phyloP scores from a whole-genome alignment of 2,888 invertebrate species.

The Drosophila differens region DNA sequence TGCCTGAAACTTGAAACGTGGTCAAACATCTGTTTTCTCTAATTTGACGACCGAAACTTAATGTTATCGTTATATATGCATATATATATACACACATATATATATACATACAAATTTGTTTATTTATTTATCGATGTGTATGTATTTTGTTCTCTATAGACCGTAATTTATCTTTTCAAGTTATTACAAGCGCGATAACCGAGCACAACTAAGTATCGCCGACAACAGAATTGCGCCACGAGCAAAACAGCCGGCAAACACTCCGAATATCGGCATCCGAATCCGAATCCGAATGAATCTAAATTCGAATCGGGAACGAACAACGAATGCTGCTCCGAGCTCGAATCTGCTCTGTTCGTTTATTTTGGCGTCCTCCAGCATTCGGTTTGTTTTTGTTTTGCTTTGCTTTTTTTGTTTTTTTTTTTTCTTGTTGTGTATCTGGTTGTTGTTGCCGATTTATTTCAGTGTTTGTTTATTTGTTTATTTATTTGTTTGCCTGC shows the following conservation, averaged over 20 bases:
- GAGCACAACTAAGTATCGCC: conserved; percentile 66
- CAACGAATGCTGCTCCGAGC: conserved; percentile 4
- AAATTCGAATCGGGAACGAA: conserved; percentile 7
- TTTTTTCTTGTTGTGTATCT: background rate
- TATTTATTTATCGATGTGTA: conserved; percentile 1
- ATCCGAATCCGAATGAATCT: conserved; percentile 1
- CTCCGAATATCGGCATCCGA: conserved; percentile 47
- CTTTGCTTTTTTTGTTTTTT: conserved; percentile 4
- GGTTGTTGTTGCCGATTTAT: background rate
- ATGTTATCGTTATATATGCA: conserved; percentile 24
- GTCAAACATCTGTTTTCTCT: conserved; percentile 53
- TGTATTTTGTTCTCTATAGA: background rate
- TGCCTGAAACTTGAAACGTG: conserved; percentile 54
- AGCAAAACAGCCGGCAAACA: conserved; percentile 61
- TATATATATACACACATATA: background rate
- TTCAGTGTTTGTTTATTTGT: conserved; percentile 20
- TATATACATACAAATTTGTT: background rate
- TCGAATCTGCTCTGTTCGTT: conserved; percentile 6
- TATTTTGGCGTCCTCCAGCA: conserved; percentile 43
- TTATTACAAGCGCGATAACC: conserved; percentile 71
- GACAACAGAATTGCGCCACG: conserved; percentile 31
- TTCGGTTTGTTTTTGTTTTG: conserved; percentile 24
- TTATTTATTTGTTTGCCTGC: conserved; percentile 28
- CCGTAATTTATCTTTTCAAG: conserved; percentile 55
- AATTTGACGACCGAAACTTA: conserved; percentile 30